Evolutionary conservation across 2,797 vertebrate genomes (phyloP).

Genomic region (Cyprinella venusta): DNA sequence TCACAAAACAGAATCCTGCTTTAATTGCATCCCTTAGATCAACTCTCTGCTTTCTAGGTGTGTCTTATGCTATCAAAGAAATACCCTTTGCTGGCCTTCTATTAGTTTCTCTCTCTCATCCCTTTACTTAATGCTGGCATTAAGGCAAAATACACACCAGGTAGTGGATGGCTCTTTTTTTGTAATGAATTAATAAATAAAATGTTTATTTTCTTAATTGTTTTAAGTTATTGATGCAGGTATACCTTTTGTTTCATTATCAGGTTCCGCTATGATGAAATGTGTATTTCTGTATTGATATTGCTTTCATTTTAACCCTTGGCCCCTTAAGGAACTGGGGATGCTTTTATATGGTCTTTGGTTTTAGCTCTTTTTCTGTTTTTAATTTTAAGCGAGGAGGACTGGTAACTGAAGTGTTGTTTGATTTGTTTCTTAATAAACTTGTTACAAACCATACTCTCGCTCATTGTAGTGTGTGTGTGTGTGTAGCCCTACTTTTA

Average conservation of each 20-base stretch:
- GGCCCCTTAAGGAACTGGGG: conserved; percentile 80
- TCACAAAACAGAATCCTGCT: conserved; percentile 29
- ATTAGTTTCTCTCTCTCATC: conserved; percentile 64
- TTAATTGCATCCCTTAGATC: conserved; percentile 27
- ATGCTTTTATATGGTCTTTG: conserved; percentile 80
- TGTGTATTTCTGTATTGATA: conserved; percentile 76
- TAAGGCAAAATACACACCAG: conserved; percentile 81
- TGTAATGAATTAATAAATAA: conserved; percentile 50
- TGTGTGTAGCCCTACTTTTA: no score
- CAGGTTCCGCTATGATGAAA: conserved; percentile 84
- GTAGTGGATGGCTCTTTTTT: conserved; percentile 69
- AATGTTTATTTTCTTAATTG: conserved; percentile 75
- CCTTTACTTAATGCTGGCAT: conserved; percentile 95
- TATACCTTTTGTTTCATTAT: conserved; percentile 67
- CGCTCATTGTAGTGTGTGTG: conserved; percentile 16
- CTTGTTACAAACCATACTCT: conserved; percentile 71
- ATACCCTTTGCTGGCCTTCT: conserved; percentile 60
- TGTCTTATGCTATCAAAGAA: conserved; percentile 61
- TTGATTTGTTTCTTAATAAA: conserved; percentile 92
- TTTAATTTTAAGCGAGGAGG: conserved; percentile 63
- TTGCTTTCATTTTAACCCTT: conserved; percentile 75
- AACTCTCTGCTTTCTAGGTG: conserved; percentile 46
- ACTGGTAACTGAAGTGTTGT: conserved; percentile 74
- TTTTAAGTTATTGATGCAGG: conserved; percentile 92
- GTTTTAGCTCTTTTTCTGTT: conserved; percentile 63